A percentile compares a stretch with the other conserved stretches of the same genome.
Conservation (phyloP, 2,797 vertebrate species). For the Myioborus melanocephalus region DNA sequence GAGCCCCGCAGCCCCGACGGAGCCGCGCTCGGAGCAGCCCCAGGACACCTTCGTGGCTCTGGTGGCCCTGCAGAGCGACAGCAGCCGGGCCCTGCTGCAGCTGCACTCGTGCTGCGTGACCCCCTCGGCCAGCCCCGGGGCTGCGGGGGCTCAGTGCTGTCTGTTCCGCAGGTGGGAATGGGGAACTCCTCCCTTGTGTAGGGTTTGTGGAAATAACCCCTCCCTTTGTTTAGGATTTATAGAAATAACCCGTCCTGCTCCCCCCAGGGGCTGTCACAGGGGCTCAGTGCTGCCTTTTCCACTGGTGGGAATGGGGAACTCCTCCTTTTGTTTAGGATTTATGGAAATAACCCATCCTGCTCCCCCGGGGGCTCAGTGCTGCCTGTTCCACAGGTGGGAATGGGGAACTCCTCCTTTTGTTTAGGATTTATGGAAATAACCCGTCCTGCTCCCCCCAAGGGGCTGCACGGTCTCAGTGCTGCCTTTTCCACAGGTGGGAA, state of each 20-base stretch:
- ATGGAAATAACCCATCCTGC: no score
- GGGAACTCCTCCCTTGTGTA: no score
- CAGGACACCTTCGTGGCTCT: conserved; percentile 68
- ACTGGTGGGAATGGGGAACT: no score
- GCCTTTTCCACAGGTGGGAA: conserved; percentile 73
- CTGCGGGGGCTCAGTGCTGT: conserved; percentile 69
- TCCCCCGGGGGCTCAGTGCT: conserved; percentile 64
- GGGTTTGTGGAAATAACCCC: no score
- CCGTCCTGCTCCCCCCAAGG: no score
- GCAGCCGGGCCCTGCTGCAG: conserved; percentile 70
- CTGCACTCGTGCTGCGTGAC: conserved; percentile 78
- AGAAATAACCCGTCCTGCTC: no score
- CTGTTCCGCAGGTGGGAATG: conserved; percentile 73
- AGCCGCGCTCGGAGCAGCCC: rapidly evolving
- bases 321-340: no score
- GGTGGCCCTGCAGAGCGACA: conserved; percentile 74
- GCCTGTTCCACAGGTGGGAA: conserved; percentile 73
- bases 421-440: no score
- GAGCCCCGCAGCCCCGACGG: neutral
- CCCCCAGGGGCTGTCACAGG: neutral
- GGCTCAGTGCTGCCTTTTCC: conserved; percentile 67
- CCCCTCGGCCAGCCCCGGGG: conserved; percentile 42
- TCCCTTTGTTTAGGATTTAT: no score
- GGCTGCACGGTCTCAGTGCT: conserved; percentile 67
- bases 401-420: neutral